Conservation (phyloP, 2,888 invertebrate genomes). For the Polylopha cassiicola region DNA sequence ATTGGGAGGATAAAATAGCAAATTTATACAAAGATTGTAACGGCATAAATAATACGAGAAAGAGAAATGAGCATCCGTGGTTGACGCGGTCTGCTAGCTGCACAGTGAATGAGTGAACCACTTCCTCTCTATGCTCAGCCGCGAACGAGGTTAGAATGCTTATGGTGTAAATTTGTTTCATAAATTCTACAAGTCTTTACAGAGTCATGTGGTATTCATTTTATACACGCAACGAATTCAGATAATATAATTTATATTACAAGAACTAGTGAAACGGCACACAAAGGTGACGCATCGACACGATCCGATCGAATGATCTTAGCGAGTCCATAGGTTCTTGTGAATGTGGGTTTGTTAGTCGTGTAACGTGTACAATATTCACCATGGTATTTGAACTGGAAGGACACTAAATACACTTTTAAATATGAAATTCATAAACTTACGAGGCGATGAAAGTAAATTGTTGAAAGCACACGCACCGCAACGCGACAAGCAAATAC, state of each 20-base stretch:
- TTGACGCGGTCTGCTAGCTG: conserved; percentile 30
- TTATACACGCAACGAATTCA: conserved; percentile 23
- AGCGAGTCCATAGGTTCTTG: conserved; percentile 37
- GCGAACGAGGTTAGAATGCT: conserved; percentile 52
- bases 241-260: conserved; percentile 40
- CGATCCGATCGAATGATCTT: conserved; percentile 70
- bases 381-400: conserved; percentile 25
- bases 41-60: conserved; percentile 23
- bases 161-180: conserved; percentile 26
- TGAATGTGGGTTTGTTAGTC: conserved; percentile 22
- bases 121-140: conserved; percentile 24
- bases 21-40: conserved; percentile 17
- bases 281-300: conserved; percentile 77
- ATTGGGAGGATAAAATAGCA: conserved; percentile 11
- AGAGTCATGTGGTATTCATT: conserved; percentile 13
- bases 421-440: conserved; percentile 65
- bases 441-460: conserved; percentile 76
- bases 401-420: conserved; percentile 53
- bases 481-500: conserved; percentile 70
- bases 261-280: conserved; percentile 70
- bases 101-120: conserved; percentile 18
- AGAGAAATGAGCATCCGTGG: conserved; percentile 30
- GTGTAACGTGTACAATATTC: conserved; percentile 30
- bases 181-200: conserved; percentile 20
- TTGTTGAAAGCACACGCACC: conserved; percentile 70